phyloP scores from a whole-genome alignment of 2,113 vertebrate genomes.

The Malurus melanocephalus region DNA sequence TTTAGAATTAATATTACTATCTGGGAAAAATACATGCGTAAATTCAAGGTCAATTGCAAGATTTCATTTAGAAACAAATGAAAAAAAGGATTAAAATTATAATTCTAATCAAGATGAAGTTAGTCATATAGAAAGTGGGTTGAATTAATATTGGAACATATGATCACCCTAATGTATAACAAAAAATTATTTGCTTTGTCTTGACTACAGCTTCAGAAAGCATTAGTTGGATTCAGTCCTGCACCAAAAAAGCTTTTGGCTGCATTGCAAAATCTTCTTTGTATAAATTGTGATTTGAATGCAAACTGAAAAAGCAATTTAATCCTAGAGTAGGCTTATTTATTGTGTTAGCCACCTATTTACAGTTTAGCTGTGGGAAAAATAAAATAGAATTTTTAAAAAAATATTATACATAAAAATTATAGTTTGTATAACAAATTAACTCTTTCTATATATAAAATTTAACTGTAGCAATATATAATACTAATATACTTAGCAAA shows the following conservation, averaged over 20 bases:
- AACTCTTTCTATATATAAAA: neutral
- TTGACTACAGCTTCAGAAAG: neutral
- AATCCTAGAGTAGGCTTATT: neutral
- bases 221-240: neutral
- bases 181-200: neutral
- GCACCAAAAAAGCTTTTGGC: neutral
- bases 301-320: neutral
- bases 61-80: neutral
- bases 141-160: neutral
- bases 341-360: neutral
- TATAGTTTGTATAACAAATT: neutral
- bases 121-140: neutral
- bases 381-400: neutral
- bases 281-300: neutral
- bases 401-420: neutral
- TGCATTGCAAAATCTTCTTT: neutral
- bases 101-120: neutral
- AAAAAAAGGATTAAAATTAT: neutral
- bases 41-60: neutral
- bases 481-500: neutral
- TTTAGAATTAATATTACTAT: neutral
- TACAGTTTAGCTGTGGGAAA: neutral
- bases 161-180: neutral
- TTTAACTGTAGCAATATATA: neutral
- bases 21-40: neutral